Percentiles rank a stretch among this genome's conserved stretches.
phyloP scores from a whole-genome alignment of 1,140 invertebrate species.

The Doryteuthis pealeii region DNA sequence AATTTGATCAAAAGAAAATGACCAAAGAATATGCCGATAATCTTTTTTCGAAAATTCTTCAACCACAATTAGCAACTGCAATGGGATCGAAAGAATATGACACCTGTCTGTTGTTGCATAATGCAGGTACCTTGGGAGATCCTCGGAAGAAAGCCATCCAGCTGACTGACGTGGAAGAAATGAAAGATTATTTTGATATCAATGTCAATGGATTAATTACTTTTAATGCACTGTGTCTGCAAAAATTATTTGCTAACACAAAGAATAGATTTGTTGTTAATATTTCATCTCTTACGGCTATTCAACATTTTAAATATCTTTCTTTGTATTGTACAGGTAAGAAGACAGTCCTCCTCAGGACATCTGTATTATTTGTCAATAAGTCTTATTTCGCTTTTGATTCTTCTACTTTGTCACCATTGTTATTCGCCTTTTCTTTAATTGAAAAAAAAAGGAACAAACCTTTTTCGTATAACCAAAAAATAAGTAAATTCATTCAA shows the following conservation, averaged over 20 bases:
- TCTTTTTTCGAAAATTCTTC: too few species aligned
- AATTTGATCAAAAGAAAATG: background rate
- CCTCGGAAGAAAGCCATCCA: conserved; percentile 65
- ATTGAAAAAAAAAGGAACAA: too few species aligned
- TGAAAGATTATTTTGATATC: conserved; percentile 70
- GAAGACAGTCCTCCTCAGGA: too few species aligned
- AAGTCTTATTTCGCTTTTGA: too few species aligned
- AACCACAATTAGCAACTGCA: too few species aligned
- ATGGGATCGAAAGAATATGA: conserved; percentile 62
- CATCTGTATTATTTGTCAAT: too few species aligned
- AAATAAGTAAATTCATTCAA: too few species aligned
- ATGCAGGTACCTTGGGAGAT: conserved; percentile 85
- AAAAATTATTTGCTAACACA: conserved; percentile 60
- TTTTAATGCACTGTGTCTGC: conserved; percentile 77
- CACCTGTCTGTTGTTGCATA: conserved; percentile 79
- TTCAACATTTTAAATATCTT: conserved; percentile 75
- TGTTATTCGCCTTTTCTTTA: too few species aligned
- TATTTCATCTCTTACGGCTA: conserved; percentile 80
- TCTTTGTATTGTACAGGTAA: conserved; percentile 80
- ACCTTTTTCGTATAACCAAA: too few species aligned
- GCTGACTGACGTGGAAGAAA: conserved; percentile 60
- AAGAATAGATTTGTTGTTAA: conserved; percentile 72
- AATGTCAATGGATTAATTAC: conserved; percentile 79
- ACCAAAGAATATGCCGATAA: conserved; percentile 10
- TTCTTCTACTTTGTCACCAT: too few species aligned